These are phyloP conservation scores for Lycaon pictus DNA, from an alignment of 2,113 vertebrate species.

Conservation along the genomic window DNA sequence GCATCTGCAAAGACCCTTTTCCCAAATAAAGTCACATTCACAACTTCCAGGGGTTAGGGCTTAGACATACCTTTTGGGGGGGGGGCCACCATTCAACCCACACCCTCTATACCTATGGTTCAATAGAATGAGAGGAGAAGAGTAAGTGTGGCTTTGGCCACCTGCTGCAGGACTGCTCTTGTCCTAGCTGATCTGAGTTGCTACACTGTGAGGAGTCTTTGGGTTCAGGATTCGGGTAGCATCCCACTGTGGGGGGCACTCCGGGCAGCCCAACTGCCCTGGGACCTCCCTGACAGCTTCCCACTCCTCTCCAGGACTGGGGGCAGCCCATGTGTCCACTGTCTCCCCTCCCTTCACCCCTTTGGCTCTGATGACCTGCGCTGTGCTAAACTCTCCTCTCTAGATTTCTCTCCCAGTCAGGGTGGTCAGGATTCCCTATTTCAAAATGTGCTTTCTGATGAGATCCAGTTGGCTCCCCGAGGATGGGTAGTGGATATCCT, in stretches of 20 bases:
- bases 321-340: neutral
- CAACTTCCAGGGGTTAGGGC: neutral
- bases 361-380: neutral
- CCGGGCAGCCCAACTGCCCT: neutral
- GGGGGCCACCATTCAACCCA: neutral
- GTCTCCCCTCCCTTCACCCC: neutral
- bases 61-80: neutral
- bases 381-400: neutral
- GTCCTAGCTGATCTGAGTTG: neutral
- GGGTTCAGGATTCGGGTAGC: neutral
- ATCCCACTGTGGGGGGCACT: neutral
- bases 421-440: neutral
- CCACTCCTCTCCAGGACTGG: neutral
- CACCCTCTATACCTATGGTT: neutral
- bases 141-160: neutral
- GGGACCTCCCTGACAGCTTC: no score
- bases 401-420: neutral
- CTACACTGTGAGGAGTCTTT: neutral
- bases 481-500: neutral
- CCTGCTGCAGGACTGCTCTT: neutral
- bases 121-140: neutral
- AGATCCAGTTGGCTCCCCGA: neutral
- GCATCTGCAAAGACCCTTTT: neutral
- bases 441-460: neutral
- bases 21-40: neutral